Conservation (phyloP, 2,113 vertebrate genomes). For the Amblyopsis rosae region DNA sequence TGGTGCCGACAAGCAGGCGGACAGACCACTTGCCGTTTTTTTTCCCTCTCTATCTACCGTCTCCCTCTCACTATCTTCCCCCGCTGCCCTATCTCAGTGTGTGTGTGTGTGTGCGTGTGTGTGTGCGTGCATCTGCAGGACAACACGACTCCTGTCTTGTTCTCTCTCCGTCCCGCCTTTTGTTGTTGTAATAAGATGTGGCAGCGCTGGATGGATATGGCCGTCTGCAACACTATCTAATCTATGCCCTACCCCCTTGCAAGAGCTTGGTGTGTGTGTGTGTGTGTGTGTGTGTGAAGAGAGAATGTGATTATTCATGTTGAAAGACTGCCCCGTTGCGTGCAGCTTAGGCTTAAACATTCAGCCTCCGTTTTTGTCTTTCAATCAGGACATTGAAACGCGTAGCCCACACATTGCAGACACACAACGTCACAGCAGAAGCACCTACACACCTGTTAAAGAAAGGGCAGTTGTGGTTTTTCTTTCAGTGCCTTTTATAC, state of each 20-base stretch:
- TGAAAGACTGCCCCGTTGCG: constrained; percentile 14
- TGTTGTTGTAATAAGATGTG: constrained; percentile 18
- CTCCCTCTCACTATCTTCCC: constrained; percentile 22
- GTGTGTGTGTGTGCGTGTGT: too few species aligned
- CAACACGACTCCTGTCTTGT: neutral
- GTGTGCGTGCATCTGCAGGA: constrained; percentile 25
- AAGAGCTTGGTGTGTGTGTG: neutral
- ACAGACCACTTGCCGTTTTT: constrained; percentile 41
- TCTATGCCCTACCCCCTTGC: constrained; percentile 11
- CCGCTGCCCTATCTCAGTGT: neutral
- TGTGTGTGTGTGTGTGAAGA: constrained; percentile 4
- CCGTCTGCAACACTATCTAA: constrained; percentile 21
- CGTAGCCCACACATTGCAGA: neutral
- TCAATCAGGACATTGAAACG: constrained; percentile 27
- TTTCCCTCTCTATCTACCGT: constrained; percentile 24
- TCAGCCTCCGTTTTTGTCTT: constrained; percentile 6
- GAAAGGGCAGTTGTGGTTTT: constrained; percentile 3
- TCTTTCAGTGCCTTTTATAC: neutral
- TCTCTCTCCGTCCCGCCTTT: constrained; percentile 4
- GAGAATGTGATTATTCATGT: neutral
- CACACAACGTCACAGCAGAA: neutral
- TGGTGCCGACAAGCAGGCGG: constrained; percentile 68
- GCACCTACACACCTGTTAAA: constrained; percentile 23
- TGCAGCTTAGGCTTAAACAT: constrained; percentile 12
- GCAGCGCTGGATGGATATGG: constrained; percentile 14